Evolutionary conservation across 2,888 invertebrate genomes (phyloP), one percentile per base, ranked within the genome.

Genomic region (Punctoribates punctum): DNA sequence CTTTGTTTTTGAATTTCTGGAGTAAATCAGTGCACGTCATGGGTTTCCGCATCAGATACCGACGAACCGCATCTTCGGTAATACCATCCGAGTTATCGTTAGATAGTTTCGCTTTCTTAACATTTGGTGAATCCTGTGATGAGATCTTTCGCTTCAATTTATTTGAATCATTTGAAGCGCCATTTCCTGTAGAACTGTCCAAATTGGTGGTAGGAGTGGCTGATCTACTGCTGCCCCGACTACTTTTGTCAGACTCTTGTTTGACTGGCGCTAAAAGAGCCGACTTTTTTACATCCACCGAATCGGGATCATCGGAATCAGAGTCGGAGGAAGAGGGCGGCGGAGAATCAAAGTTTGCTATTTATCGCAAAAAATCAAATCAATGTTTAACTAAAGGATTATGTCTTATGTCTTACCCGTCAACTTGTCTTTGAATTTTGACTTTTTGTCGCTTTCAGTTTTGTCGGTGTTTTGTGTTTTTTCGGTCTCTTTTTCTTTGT

Each of bases 11-110:
- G 86, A 97, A 95, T 86, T 97, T 97, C 79, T 94, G 94, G 62
- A 97, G 85, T 46, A 97, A 86, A 83, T 98, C 97, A 0, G 94
- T 97, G 0, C 97, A 93, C 0, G 98, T 98, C 92, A 98, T 96
- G 0, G 98, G 99, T 83, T 98, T 98, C 13, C 98, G 89, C 84
- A 93, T 91, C 46, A 99, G 86, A 85, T 99, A 98, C 20, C 96
- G 89, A 2, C 96, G 88, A 8, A 99, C 95, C 0, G 94, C 92
- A 81, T 96, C 96, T 83, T 97, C 96, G 0, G 94, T 94, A 51
- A 96, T 94, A 73, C 93, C 93, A 83, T 91, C 92, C 81, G 93
- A 92, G 82, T n/a, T 65, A 38, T 72, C 57, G 38, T 20, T 51
- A 1, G 51, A 72, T 11, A 73, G 46, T 29, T 73, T 74, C 0